These are phyloP conservation scores for Sylvicola cinctus DNA, from an alignment of 2,888 invertebrate species.

Conservation along the genomic window DNA sequence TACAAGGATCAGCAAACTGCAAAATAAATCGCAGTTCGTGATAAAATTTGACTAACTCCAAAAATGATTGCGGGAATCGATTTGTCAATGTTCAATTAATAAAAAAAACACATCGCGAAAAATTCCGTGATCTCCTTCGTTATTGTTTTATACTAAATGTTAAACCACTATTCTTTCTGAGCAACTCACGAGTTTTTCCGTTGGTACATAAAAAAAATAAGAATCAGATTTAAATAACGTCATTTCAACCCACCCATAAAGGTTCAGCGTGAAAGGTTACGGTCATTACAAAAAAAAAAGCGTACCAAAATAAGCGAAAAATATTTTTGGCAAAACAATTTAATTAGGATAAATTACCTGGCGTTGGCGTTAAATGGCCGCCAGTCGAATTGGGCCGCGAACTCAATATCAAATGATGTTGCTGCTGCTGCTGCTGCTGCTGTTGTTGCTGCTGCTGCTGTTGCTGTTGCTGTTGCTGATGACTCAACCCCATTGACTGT, in stretches of 20 bases:
- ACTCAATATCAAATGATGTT: conserved; percentile 25
- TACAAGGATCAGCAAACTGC: no score
- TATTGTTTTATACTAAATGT: no score
- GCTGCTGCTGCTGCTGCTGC: conserved; percentile 21
- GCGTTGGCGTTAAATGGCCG: conserved; percentile 34
- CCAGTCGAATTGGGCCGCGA: conserved; percentile 35
- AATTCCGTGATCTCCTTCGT: no score
- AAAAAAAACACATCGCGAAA: no score
- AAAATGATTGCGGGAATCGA: no score
- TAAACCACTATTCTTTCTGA: no score
- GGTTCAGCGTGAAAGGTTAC: not conserved
- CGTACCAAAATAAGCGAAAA: conserved; percentile 6
- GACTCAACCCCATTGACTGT: not conserved
- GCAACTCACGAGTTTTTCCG: not conserved
- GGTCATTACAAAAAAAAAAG: conserved; percentile 5
- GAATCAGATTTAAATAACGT: no score
- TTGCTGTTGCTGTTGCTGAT: conserved; percentile 7
- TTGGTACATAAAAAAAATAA: no score
- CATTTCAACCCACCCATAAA: no score
- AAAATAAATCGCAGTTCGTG: no score
- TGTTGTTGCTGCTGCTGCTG: conserved; percentile 12
- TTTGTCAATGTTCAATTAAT: no score
- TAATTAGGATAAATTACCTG: conserved; percentile 19
- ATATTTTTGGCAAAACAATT: conserved; percentile 3
- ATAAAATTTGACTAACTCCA: no score